Conservation (phyloP, 2,797 vertebrate genomes). For the Huso huso region DNA sequence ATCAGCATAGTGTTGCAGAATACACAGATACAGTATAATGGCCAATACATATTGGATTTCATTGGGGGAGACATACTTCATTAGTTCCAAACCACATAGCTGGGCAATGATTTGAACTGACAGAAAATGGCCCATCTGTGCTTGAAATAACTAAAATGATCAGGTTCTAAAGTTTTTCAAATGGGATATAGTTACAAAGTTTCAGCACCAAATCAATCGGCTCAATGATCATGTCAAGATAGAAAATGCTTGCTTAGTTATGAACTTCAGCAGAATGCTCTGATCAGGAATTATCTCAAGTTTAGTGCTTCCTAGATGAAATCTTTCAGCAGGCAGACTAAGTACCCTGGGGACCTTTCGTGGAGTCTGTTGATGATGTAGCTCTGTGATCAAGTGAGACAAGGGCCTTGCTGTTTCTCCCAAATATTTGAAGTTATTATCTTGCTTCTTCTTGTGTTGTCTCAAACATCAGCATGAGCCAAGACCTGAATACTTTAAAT, state of each 20-base stretch:
- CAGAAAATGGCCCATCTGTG: too few relatives aligned
- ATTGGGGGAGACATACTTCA: too few relatives aligned
- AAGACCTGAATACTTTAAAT: slow-evolving; percentile 9
- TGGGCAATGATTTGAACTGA: too few relatives aligned
- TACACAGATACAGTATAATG: not conserved
- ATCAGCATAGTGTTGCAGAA: not conserved
- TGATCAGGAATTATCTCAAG: slow-evolving; percentile 1
- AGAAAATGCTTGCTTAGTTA: not conserved
- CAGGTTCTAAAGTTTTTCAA: too few relatives aligned
- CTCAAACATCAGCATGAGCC: not conserved
- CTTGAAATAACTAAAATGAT: too few relatives aligned
- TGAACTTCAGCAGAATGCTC: not conserved
- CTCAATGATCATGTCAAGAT: too few relatives aligned
- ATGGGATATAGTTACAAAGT: too few relatives aligned
- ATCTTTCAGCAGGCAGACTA: slow-evolving; percentile 1
- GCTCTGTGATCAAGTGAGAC: slow-evolving; percentile 1
- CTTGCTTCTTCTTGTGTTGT: not conserved
- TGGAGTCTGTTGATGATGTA: not conserved
- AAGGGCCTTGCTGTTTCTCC: not conserved
- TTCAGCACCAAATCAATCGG: too few relatives aligned
- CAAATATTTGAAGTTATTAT: not conserved
- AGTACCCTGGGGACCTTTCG: not conserved
- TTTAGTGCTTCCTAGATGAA: slow-evolving; percentile 1
- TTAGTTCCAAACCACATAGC: too few relatives aligned
- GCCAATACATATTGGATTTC: too few relatives aligned